A percentile compares a stretch with the other conserved stretches of the same genome.
phyloP scores from a whole-genome alignment of 2,888 invertebrate genomes.

The Deroplatys truncata region DNA sequence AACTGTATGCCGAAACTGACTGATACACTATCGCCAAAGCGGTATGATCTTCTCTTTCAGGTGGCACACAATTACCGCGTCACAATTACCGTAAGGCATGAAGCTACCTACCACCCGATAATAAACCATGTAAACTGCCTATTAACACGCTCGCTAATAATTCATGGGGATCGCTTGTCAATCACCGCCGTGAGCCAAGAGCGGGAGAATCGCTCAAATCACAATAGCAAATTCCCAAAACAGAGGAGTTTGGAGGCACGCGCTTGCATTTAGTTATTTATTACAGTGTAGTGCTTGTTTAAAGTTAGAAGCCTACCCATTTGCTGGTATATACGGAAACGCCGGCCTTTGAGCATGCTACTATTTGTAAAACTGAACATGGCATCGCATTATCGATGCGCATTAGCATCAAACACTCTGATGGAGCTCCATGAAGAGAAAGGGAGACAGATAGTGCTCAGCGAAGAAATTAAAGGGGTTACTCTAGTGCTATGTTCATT shows the following conservation, averaged over 20 bases:
- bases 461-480: not conserved
- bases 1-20: not conserved
- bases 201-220: not conserved
- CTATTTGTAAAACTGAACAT: not conserved
- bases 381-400: not conserved
- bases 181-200: not conserved
- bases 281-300: not conserved
- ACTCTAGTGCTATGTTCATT: not conserved
- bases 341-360: not conserved
- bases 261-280: not conserved
- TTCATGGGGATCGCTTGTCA: not conserved
- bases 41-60: not conserved
- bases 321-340: not conserved
- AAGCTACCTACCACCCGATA: not conserved
- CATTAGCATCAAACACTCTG: not conserved
- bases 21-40: not conserved
- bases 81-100: not conserved
- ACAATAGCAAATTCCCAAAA: not conserved
- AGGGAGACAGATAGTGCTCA: too few species aligned
- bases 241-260: not conserved
- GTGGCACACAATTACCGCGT: not conserved
- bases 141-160: not conserved
- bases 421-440: not conserved
- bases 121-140: not conserved
- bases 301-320: not conserved